Percentiles rank a stretch among this genome's conserved stretches.
phyloP scores from a whole-genome alignment of 2,797 vertebrate genomes.

The Eospalax fontanierii region DNA sequence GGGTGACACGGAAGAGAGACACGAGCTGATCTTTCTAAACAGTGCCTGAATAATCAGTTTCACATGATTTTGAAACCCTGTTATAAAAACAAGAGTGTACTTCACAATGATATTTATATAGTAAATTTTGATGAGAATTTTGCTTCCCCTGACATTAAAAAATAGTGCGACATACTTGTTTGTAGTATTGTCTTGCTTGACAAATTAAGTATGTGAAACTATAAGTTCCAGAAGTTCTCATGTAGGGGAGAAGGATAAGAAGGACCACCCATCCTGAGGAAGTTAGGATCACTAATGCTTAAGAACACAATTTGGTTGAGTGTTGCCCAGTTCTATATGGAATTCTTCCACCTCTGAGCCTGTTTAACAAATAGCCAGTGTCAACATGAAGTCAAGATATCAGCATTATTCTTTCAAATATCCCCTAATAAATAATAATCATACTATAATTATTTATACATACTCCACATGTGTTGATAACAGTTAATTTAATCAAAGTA shows the following conservation, averaged over 20 bases:
- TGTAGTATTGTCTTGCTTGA: neutral
- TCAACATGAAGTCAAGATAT: neutral
- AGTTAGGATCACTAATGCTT: neutral
- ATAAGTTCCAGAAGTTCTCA: neutral
- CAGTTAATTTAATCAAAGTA: conserved; percentile 21
- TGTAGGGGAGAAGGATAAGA: neutral
- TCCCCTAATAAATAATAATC: neutral
- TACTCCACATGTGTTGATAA: neutral
- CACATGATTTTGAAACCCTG: neutral
- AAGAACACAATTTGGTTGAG: neutral
- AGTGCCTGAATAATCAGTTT: conserved; percentile 17
- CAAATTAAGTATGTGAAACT: neutral
- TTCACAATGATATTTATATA: neutral
- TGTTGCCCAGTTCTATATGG: neutral
- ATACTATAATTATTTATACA: neutral
- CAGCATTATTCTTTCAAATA: neutral
- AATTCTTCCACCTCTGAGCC: neutral
- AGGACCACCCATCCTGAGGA: neutral
- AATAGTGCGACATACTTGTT: neutral
- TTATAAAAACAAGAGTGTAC: neutral
- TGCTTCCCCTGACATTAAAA: neutral
- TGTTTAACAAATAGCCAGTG: neutral
- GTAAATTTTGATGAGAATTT: conserved; percentile 36
- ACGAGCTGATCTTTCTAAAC: neutral
- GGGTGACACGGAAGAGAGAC: conserved; percentile 24